These are phyloP conservation scores for Dysmachus trigonus DNA, from an alignment of 2,888 invertebrate genomes.

Conservation along the genomic window DNA sequence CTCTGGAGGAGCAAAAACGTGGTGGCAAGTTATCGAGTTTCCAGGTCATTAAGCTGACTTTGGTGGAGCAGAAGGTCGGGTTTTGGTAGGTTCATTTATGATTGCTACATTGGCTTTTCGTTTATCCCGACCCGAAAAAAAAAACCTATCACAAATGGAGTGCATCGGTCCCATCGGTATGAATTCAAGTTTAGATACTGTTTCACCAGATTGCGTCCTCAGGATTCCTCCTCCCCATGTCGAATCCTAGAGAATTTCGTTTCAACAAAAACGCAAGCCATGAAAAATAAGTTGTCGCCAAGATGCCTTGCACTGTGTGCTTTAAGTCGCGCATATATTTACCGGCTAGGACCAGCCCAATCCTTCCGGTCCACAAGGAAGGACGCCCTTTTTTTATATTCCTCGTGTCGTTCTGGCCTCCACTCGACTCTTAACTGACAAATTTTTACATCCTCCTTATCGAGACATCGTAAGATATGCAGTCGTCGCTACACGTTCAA, in stretches of 20 bases:
- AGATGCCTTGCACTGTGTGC: neutral
- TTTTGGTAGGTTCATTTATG: neutral
- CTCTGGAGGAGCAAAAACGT: neutral
- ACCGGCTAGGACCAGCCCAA: neutral
- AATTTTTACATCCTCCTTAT: slow-evolving; percentile 44
- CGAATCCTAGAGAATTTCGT: neutral
- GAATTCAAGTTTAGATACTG: neutral
- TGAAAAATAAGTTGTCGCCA: slow-evolving; percentile 18
- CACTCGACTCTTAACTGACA: slow-evolving; percentile 27
- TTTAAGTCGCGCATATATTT: slow-evolving; percentile 14
- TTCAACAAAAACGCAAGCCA: neutral
- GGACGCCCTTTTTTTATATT: slow-evolving; percentile 21
- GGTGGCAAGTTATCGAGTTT: slow-evolving; percentile 20
- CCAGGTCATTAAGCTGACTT: slow-evolving; percentile 17
- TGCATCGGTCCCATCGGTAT: neutral
- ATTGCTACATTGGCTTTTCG: neutral
- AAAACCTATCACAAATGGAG: slow-evolving; percentile 3
- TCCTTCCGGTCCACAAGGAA: neutral
- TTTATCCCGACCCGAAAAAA: neutral
- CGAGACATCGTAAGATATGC: slow-evolving; percentile 47
- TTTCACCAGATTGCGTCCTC: neutral
- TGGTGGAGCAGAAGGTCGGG: neutral
- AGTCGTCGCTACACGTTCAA: slow-evolving; percentile 8
- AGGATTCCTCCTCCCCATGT: neutral
- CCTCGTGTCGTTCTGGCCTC: neutral